Evolutionary conservation across 2,888 invertebrate genomes (phyloP), one percentile per base, ranked within the genome.

Genomic region (Amphipoea oculea): DNA sequence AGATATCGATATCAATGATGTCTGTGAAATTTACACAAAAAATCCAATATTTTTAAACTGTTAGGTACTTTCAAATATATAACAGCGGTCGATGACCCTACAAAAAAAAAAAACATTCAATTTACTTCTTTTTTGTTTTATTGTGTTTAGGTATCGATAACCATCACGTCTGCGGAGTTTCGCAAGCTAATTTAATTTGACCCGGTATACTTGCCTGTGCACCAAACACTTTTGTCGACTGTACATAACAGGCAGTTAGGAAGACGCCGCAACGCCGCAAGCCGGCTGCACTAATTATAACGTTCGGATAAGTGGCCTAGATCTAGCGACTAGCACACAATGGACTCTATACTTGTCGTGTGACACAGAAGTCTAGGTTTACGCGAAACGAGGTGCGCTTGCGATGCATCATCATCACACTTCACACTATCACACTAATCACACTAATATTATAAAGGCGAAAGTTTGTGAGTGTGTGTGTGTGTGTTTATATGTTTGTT

Each of bases 231-330:
- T 82, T 60, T 68, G 67, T 12, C n/a, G 23, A 29, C 68, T n/a
- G 57, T 71, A 67, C 57, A 69, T 83, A 72, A 78, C 72, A 68
- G 73, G 9, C 85, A 81, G 78, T 80, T 83, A 82, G 79, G 78
- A 85, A 86, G 86, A 84, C 81, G 86, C 77, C 74, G 76, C 80
- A 9, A 82, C 81, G 86, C 76, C 74, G 76, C 80, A 9, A 77
- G 80, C 67, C 67, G 57, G 65, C 77, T 54, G 48, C 83, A 84
- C 90, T 90, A 90, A 89, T 90, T 90, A 86, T 86, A 89, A 85
- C 88, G 77, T 75, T 79, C 79, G 85, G 82, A 88, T 88, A 90
- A 89, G 76, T 90, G 89, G 78, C 87, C 89, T 82, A 89, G 80
- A 84, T 89, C 84, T 85, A 4, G 11, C 23, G 57, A n/a, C n/a